Base-by-base conservation (phyloP, 35 echinoderm and acorn worm species). In the Holothuria glaberrima region DNA sequence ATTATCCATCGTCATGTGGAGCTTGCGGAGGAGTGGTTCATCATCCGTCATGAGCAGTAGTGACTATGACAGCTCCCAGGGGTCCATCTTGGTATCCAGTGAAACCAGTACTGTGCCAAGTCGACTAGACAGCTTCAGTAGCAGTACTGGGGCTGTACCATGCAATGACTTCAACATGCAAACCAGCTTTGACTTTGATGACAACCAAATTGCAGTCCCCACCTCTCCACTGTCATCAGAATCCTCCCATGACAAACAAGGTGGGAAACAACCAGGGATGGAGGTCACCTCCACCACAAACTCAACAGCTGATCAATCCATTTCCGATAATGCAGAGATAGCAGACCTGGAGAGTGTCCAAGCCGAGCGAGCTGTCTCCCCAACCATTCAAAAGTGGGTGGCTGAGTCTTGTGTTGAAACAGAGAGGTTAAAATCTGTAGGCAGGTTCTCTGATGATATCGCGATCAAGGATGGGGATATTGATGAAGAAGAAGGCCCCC, bases 81-180 rank as follows among this genome's bases (percentile, higher is more conserved):
- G 66, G 21, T 92, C 94, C 57, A 92, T 79, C 18, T 31, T 80
- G 38, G 82, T 89, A 28, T 95, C 94, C 29, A 78, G 75, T 29
- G 91, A 90, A 33, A 87, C 71, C 28, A 95, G 94, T 33, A 88
- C 84, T 48, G 74, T 77, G 17, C 91, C 94, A 34, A 95, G 94
- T 76, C 63, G 94, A 14, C n/a, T 95, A 1, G 83, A 92, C 17
- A 95, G 94, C 81, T 71, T 95, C 70, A 91, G 91, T 87, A 86
- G 63, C 30, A 67, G 63, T 48, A 50, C 12, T 25, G 29, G 7
- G 17, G 6, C 3, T 67, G 34, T 46, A 9, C 33, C 16, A 19
- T 67, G 27, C 24, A 69, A n/a, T 68, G 83, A 86, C 35, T 41
- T 86, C 30, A 86, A 32, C 36, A 69, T 57, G 33, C 83, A 86